Evolutionary conservation across 2,113 vertebrate species (phyloP), one percentile per base, ranked within the genome.

Genomic region (Trichechus manatus): DNA sequence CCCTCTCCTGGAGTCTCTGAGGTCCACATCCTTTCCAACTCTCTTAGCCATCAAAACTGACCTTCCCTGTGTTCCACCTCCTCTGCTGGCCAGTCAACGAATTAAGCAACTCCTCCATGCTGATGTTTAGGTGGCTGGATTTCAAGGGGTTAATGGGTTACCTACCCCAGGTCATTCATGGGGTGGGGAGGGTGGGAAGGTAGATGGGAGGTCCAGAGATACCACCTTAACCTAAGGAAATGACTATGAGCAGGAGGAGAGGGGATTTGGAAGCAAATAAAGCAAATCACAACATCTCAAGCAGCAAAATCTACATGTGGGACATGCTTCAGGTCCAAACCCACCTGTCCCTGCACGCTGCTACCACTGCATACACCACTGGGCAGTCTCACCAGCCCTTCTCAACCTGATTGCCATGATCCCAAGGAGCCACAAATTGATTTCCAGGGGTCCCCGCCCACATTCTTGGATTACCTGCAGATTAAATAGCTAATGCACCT

Each of bases 281-380:
- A 39, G 42, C 61, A 95, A 75, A 75, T 53, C n/a, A 47, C 3
- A 6, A 31, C 25, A 6, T 50, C 27, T 66, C 39, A 70, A n/a
- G 77, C 10, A 59, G 27, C 6, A n/a, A 29, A 22, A 5, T 36
- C 56, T 50, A 59, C 33, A 27, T 0, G 39, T 17, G 36, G 27
- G 61, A 47, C 9, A 9, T 8, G 1, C 9, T 29, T 29, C 13
- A 9, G 31, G 50, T 23, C 14, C 44, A 4, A 50, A 53, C 61
- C 13, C 33, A 2, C 4, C 33, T 53, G 9, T 82, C 61, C 56
- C 53, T 3, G 8, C 50, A 13, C 77, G 19, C 27, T 6, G 47
- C 0, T 29, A 47, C 81, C 19, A 17, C 4, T 36, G 0, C 47
- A 50, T 53, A 74, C 29, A 74, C 9, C 8, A 0, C 20, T 0